Evolutionary conservation across 2,797 vertebrate genomes (phyloP), one percentile per base, ranked within the genome.

Genomic region (Halcyon leucocephala): DNA sequence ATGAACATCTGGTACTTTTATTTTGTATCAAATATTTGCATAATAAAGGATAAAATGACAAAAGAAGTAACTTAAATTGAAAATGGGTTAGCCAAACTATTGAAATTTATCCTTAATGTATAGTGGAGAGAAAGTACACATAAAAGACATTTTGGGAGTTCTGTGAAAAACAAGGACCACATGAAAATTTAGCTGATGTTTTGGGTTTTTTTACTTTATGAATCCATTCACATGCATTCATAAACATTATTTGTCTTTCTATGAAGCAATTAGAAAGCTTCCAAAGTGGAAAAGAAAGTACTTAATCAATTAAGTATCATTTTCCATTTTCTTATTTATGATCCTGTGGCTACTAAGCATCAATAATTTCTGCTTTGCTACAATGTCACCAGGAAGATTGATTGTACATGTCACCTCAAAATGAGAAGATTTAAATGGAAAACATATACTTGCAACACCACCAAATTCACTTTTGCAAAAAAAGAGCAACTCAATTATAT

Each of bases 251-350:
- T 89, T 91, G 44, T 77, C 52, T 76, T 95, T 93, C n/a, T 60
- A 25, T 66, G 83, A 95, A 96, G 76, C 28, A 85, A 42, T 76
- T 94, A 94, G 83, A 86, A 94, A 95, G 95, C 95, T 98, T 98
- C 97, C 39, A 86, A 96, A 97, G 58, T 89, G 97, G 96, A 97
- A 97, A 98, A 97, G 97, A 98, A 98, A 98, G 97, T 98, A 98
- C 97, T 98, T 98, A 99, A 98, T 99, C 99, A 99, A 98, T 99
- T 99, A 99, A 98, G 98, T 97, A 98, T 99, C 96, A 98, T 98
- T 98, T 99, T 98, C 98, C 98, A 98, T 99, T 99, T 99, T 98
- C 98, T 98, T 98, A 98, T 98, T 99, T 99, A 98, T 98, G 97
- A 98, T 99, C 98, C 97, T 97, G 97, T 97, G 98, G 97, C 97